Conservation (phyloP, 2,888 invertebrate genomes). For the Agonum fuliginosum region DNA sequence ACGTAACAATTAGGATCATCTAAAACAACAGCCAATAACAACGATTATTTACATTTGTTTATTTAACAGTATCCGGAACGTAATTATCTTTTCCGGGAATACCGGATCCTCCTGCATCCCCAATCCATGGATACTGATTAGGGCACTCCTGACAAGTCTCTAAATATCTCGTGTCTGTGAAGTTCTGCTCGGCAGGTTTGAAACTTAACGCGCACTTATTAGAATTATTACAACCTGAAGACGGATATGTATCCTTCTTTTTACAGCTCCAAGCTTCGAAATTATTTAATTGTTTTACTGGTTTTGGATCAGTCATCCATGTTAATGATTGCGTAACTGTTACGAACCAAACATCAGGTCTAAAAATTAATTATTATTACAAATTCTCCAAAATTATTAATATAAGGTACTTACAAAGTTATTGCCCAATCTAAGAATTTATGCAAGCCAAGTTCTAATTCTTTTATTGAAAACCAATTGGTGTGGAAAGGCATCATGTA, state of each 20-base stretch:
- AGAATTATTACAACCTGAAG: conserved; percentile 85
- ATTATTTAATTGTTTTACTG: conserved; percentile 79
- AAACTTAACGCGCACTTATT: conserved; percentile 90
- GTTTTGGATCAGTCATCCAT: conserved; percentile 92
- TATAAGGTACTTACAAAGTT: conserved; percentile 76
- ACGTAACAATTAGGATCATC: conserved; percentile 37
- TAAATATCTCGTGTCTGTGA: conserved; percentile 89
- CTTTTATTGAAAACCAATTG: conserved; percentile 95
- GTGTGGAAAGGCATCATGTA: conserved; percentile 98
- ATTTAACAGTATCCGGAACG: conserved; percentile 79
- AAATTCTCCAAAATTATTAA: too few relatives aligned
- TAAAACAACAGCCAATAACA: conserved; percentile 49
- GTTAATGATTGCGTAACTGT: conserved; percentile 91
- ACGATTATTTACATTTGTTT: conserved; percentile 28
- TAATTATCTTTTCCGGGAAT: conserved; percentile 87
- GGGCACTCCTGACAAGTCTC: conserved; percentile 92
- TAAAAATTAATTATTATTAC: conserved; percentile 69
- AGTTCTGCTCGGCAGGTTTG: conserved; percentile 84
- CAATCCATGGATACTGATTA: conserved; percentile 90
- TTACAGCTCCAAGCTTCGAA: conserved; percentile 90
- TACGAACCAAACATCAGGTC: conserved; percentile 90
- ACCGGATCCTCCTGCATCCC: conserved; percentile 89
- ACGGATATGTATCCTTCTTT: conserved; percentile 80
- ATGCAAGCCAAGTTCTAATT: conserved; percentile 86
- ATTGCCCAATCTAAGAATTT: conserved; percentile 90